A percentile compares a stretch with the other conserved stretches of the same genome.
Evolutionary conservation across 2,113 vertebrate genomes (phyloP).

Genomic region (Podarcis cretensis): DNA sequence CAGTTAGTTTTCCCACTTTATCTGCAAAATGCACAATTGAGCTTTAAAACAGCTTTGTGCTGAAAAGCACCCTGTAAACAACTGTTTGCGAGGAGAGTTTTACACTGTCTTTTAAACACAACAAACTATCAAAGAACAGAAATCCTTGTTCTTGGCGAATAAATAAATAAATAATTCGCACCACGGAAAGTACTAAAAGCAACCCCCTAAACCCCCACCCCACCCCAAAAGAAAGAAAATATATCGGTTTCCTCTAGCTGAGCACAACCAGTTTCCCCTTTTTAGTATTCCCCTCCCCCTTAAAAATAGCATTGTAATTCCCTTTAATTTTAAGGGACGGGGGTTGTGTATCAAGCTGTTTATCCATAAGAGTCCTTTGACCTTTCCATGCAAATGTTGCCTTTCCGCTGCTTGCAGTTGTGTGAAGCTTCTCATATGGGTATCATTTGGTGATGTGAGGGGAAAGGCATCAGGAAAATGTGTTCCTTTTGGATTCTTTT

Average conservation of each 20-base stretch:
- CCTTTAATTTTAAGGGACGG: slow-evolving; percentile 62
- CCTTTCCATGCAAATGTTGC: slow-evolving; percentile 46
- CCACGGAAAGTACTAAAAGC: slow-evolving; percentile 43
- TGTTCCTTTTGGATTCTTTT: slow-evolving; percentile 32
- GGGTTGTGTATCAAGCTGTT: slow-evolving; percentile 26
- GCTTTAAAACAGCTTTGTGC: slow-evolving; percentile 95
- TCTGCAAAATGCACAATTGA: slow-evolving; percentile 99
- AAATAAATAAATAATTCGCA: slow-evolving; percentile 50
- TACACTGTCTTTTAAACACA: slow-evolving; percentile 89
- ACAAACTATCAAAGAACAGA: slow-evolving; percentile 89
- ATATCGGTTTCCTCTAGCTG: neutral
- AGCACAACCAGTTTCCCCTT: slow-evolving; percentile 30
- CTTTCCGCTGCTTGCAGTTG: slow-evolving; percentile 39
- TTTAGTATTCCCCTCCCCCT: slow-evolving; percentile 21
- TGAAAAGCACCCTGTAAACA: slow-evolving; percentile 91
- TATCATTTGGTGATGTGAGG: slow-evolving; percentile 38
- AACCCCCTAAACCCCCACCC: slow-evolving; percentile 3
- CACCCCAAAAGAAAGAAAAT: neutral
- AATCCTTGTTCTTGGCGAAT: slow-evolving; percentile 82
- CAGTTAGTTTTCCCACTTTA: slow-evolving; percentile 99
- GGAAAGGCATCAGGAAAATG: neutral
- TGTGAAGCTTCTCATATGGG: slow-evolving; percentile 47
- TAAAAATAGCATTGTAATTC: slow-evolving; percentile 62
- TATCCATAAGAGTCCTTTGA: slow-evolving; percentile 52
- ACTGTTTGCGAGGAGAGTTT: slow-evolving; percentile 88